Base-by-base conservation (phyloP, 1,140 invertebrate species). In the Acromyrmex echinatior region DNA sequence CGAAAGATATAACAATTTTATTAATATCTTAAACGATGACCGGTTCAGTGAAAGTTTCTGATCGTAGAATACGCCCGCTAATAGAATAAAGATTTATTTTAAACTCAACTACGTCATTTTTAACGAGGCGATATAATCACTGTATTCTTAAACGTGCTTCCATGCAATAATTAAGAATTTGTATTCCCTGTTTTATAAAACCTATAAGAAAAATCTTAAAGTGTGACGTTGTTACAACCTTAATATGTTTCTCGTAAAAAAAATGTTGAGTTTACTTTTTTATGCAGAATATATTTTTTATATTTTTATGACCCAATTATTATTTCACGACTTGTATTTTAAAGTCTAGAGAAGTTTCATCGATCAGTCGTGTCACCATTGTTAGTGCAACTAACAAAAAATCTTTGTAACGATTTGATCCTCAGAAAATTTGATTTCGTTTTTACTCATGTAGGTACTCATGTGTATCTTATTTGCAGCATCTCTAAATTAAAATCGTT, bases 61-160 rank as follows among this genome's bases (percentile, higher is more conserved):
- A 25, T 62, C 49, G 18, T 65, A 35, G 62, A 79, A 25, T 49
- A 4, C 25, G 18, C 25, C 16, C 35, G 28, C 56, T 76, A 82
- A 82, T 62, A 62, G 80, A 74, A 51, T 71, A 35, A 71, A 82
- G 53, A 3, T 84, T 62, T 84, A 84, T 84, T 84, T 51, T 63
- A 76, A 28, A 25, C 21, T 62, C 70, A 39, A 28, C 5, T 21
- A 51, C n/a, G 56, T 84, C 56, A 62, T 62, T 76, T 76, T 76
- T 84, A 63, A 76, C 49, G 39, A 82, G 45, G 7, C 18, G 18
- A 82, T 68, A 68, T 21, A 45, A 21, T 73, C 10, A 39, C 35
- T 18, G 35, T 45, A 58, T 49, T 58, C 51, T 45, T 53, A 16
- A 45, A 18, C 21, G 25, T 10, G n/a, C 56, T 49, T 21, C 49